Base-by-base conservation (phyloP, 1,140 invertebrate species). In the Drosophila teissieri region DNA sequence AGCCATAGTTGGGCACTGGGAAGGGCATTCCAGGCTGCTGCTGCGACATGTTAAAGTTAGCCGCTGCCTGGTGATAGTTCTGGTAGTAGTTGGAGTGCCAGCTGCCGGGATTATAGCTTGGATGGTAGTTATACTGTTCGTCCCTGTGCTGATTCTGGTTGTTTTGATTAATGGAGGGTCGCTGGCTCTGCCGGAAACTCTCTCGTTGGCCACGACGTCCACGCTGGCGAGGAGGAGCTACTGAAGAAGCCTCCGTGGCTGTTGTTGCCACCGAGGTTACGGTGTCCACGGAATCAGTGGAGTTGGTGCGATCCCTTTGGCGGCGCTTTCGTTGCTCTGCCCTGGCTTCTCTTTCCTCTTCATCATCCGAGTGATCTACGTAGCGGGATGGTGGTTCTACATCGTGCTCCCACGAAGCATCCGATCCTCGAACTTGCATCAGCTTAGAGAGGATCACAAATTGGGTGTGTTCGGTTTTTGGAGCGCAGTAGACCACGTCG, bases 281-380 rank as follows among this genome's bases (percentile, higher is more conserved):
- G 0, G 80, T 80, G 3, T 83, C 69, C 17, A 77, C 61, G 0
- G 79, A 89, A 24, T 88, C 83, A 0, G 83, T 80, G 8, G 83
- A 89, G 37, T 88, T 70, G 17, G 77, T 80, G 11, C 84, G 77
- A 22, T 88, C 73, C 37, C 74, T 54, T 31, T 80, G 72, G 8
- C 78, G 76, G 31, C 79, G 76, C 39, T 92, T 92, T n/a, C 93
- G 93, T 17, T 83, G 86, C 3, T 92, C 91, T 51, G 76, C 89
- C n/a, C 92, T 93, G 0, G 93, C 93, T 58, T 88, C 91, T 53
- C 94, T 93, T 92, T 98, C 97, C 79, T 95, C 94, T 86, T 98
- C 98, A 91, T 98, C 97, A 90, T 98, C 97, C 0, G 97, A 98
- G 93, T 95, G 98, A 34, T 98, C 97, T 0, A 95, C 57, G 73